Conservation (phyloP, 2,888 invertebrate species). For the Meteorus cinctellus region DNA sequence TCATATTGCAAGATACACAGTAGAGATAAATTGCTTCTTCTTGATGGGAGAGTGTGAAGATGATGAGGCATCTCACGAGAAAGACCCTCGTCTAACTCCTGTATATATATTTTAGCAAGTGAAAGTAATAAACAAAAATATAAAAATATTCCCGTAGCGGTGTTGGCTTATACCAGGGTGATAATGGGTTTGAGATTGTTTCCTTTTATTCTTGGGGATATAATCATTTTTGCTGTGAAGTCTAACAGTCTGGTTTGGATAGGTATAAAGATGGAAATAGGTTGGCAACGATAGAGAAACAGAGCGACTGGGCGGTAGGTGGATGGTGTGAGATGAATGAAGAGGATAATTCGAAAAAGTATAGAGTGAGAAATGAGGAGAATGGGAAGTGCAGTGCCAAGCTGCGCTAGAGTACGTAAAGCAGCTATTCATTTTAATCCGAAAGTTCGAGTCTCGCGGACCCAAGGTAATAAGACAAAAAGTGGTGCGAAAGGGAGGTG, state of each 20-base stretch:
- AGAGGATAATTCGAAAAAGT: not conserved
- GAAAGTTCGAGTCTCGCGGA: slow-evolving; percentile 60
- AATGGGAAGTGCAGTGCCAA: slow-evolving; percentile 29
- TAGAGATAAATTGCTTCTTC: slow-evolving; percentile 6
- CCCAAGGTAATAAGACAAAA: slow-evolving; percentile 46
- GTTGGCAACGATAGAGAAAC: slow-evolving; percentile 3
- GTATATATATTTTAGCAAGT: not conserved
- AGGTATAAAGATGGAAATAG: slow-evolving; percentile 10
- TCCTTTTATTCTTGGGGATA: slow-evolving; percentile 63
- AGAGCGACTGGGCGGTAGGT: not conserved
- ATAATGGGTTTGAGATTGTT: slow-evolving; percentile 65
- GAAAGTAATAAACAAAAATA: slow-evolving; percentile 35
- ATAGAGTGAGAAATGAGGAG: slow-evolving; percentile 31
- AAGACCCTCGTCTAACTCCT: not conserved
- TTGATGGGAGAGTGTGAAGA: not conserved
- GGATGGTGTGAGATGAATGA: slow-evolving; percentile 22
- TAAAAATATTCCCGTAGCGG: slow-evolving; percentile 47
- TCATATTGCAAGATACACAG: not conserved
- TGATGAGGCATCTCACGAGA: slow-evolving; percentile 27
- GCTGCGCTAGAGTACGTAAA: slow-evolving; percentile 38
- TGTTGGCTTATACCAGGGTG: slow-evolving; percentile 56
- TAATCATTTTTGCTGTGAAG: slow-evolving; percentile 55
- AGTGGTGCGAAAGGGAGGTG: slow-evolving; percentile 15
- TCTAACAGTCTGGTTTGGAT: slow-evolving; percentile 17
- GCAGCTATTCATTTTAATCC: slow-evolving; percentile 64